These are phyloP conservation scores for Portevinia maculata DNA, from an alignment of 2,888 invertebrate species.

Conservation along the genomic window DNA sequence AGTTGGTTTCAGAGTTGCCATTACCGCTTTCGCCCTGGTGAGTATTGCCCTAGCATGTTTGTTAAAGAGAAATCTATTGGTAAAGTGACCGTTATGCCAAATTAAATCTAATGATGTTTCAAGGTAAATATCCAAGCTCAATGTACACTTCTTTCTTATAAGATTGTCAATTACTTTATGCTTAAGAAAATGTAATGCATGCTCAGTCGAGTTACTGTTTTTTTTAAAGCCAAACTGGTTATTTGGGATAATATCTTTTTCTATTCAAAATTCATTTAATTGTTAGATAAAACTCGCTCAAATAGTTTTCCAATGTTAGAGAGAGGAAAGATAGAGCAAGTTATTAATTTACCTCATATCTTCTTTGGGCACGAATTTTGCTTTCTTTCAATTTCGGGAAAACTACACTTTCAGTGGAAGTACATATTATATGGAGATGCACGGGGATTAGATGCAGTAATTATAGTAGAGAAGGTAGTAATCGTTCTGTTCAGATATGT, in stretches of 20 bases:
- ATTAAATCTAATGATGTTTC: no score
- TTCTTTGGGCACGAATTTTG: not conserved
- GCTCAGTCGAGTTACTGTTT: slow-evolving; percentile 5
- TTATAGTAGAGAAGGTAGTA: not conserved
- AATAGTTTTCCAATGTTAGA: slow-evolving; percentile 12
- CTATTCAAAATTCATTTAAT: slow-evolving; percentile 1
- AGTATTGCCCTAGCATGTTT: no score
- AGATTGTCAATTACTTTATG: no score
- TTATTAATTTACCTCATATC: not conserved
- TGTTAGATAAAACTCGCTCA: not conserved
- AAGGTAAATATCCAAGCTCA: no score
- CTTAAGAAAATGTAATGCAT: not conserved
- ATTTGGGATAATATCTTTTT: not conserved
- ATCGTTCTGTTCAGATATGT: not conserved
- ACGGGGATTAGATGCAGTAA: no score
- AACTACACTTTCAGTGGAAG: not conserved
- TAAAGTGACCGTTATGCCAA: no score
- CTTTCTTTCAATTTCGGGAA: slow-evolving; percentile 1
- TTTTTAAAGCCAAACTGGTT: slow-evolving; percentile 8
- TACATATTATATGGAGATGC: no score
- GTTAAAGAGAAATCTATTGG: no score
- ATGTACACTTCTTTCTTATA: no score
- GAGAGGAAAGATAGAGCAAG: not conserved
- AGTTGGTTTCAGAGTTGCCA: no score
- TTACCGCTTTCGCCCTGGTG: no score